A percentile compares a stretch with the other conserved stretches of the same genome.
phyloP scores from a whole-genome alignment of 92 coral and sea anemone species.

The Epizoanthus ramosus region DNA sequence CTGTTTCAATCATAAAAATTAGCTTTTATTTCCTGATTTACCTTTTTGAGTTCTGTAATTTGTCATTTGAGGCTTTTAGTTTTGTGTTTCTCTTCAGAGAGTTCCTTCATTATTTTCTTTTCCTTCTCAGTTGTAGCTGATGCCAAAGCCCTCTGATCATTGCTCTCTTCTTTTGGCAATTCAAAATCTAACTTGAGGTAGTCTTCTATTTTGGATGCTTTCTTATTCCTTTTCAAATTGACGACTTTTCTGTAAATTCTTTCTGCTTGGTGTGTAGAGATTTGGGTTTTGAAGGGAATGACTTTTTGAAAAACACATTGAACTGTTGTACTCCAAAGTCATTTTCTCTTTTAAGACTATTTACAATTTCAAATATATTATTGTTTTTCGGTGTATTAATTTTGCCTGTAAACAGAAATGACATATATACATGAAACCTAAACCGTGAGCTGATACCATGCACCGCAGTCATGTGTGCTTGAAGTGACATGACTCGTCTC shows the following conservation, averaged over 20 bases:
- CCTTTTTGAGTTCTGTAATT: constrained; percentile 2
- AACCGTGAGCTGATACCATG: not conserved
- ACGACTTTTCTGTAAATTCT: constrained; percentile 14
- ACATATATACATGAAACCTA: constrained; percentile 3
- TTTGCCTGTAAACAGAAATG: constrained; percentile 24
- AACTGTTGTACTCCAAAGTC: constrained; percentile 26
- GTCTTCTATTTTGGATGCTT: constrained; percentile 3
- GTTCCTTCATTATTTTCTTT: constrained; percentile 15
- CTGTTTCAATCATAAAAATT: constrained; percentile 18
- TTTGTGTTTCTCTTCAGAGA: constrained; percentile 11
- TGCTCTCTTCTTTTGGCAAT: constrained; percentile 21
- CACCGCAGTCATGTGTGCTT: too few relatives aligned
- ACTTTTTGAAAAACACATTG: constrained; percentile 8
- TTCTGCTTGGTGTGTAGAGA: constrained; percentile 28
- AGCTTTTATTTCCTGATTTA: not conserved
- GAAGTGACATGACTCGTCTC: too few relatives aligned
- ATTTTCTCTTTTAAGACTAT: constrained; percentile 27
- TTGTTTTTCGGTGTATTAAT: constrained; percentile 17
- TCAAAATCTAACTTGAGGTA: constrained; percentile 22
- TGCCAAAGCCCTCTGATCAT: constrained; percentile 31
- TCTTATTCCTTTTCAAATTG: not conserved
- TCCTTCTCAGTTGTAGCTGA: constrained; percentile 31
- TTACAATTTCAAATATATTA: constrained; percentile 16
- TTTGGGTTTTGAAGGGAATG: constrained; percentile 11
- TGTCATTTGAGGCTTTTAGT: constrained; percentile 7